Percentiles rank a stretch among this genome's conserved stretches.
Evolutionary conservation across 2,888 invertebrate genomes (phyloP).

Genomic region (Oeneis ivallda): DNA sequence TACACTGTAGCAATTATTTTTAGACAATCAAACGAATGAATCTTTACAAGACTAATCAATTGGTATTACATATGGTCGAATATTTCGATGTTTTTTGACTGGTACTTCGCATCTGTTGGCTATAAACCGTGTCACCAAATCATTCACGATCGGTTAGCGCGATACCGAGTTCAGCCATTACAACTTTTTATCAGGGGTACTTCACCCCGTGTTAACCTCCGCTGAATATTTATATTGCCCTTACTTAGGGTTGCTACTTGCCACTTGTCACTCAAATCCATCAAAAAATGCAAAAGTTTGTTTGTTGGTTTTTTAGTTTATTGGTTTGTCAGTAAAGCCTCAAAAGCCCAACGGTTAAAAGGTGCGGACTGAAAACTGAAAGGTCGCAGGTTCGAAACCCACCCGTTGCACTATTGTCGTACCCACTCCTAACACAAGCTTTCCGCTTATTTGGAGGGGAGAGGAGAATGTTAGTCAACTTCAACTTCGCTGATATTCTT

Average conservation of each 20-base stretch:
- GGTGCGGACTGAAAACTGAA: too few species aligned
- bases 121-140: conserved; percentile 24
- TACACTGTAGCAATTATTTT: too few species aligned
- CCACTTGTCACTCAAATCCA: not conserved
- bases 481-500: too few species aligned
- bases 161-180: conserved; percentile 30
- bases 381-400: too few species aligned
- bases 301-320: too few species aligned
- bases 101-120: conserved; percentile 2
- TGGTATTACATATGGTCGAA: not conserved
- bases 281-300: not conserved
- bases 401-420: too few species aligned
- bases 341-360: too few species aligned
- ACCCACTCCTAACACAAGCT: too few species aligned
- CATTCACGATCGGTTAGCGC: conserved; percentile 23
- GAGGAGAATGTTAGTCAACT: too few species aligned
- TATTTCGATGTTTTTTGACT: not conserved
- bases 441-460: too few species aligned
- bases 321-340: too few species aligned
- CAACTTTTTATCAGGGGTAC: conserved; percentile 55
- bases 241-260: conserved; percentile 9
- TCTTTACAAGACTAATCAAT: not conserved
- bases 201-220: conserved; percentile 56
- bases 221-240: conserved; percentile 65
- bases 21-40: too few species aligned